These are phyloP conservation scores for Mythimna lalbum DNA, from an alignment of 2,888 invertebrate species.

Conservation along the genomic window DNA sequence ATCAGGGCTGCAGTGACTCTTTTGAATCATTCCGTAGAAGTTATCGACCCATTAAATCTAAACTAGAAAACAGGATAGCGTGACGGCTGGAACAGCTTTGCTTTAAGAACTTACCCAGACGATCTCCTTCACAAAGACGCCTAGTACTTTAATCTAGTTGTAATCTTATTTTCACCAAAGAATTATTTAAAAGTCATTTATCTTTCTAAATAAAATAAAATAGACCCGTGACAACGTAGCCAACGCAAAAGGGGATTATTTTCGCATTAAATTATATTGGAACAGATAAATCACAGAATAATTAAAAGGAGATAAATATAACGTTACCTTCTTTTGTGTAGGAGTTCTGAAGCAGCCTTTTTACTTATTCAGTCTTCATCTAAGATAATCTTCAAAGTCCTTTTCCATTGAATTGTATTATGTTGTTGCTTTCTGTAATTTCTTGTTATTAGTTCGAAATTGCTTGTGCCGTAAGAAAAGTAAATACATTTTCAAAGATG, in stretches of 20 bases:
- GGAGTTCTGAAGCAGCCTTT: constrained; percentile 27
- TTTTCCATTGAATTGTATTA: constrained; percentile 17
- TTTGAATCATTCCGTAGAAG: too few species aligned
- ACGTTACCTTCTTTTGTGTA: constrained; percentile 32
- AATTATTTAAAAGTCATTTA: constrained; percentile 8
- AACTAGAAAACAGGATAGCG: too few species aligned
- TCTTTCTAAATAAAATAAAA: neutral
- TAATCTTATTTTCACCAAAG: neutral
- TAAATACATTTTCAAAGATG: constrained; percentile 31
- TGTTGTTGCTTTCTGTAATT: constrained; percentile 34
- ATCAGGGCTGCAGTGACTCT: neutral
- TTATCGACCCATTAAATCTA: too few species aligned
- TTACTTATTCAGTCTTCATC: constrained; percentile 36
- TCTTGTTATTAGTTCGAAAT: constrained; percentile 12
- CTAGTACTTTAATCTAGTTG: neutral
- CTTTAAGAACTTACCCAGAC: neutral
- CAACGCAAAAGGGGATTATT: neutral
- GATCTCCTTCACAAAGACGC: neutral
- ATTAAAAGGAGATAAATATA: constrained; percentile 30
- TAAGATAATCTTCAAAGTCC: constrained; percentile 43
- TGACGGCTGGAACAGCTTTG: too few species aligned
- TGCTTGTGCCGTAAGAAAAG: constrained; percentile 9
- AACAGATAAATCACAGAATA: constrained; percentile 32
- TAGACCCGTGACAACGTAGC: neutral
- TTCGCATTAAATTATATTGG: constrained; percentile 11